Evolutionary conservation across 1,140 invertebrate genomes (phyloP).

Genomic region (Nylanderia fulva): DNA sequence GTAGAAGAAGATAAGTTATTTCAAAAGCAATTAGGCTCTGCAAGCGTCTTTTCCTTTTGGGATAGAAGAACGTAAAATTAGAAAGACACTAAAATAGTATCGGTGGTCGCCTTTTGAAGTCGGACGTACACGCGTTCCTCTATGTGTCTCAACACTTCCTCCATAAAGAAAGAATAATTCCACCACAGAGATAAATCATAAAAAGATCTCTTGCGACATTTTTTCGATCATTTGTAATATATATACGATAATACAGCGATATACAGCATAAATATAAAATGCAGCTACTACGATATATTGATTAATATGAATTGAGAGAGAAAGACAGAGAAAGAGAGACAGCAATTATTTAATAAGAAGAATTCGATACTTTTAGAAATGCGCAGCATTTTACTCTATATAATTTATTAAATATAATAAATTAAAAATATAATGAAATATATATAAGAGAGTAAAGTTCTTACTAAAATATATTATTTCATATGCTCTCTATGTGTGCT

Average conservation of each 20-base stretch:
- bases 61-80: constrained; percentile 61
- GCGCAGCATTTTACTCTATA: neutral
- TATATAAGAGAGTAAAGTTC: neutral
- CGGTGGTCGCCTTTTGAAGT: constrained; percentile 61
- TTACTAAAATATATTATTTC: neutral
- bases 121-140: constrained; percentile 35
- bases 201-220: neutral
- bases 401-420: constrained; percentile 13
- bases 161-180: neutral
- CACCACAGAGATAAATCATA: neutral
- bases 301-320: no score
- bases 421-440: neutral
- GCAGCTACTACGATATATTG: no score
- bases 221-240: no score
- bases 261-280: no score
- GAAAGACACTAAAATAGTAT: constrained; percentile 63
- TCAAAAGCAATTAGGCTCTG: constrained; percentile 38
- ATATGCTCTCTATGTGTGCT: neutral
- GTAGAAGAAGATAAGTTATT: no score
- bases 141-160: constrained; percentile 2
- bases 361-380: constrained; percentile 12
- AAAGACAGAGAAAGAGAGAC: no score
- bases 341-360: neutral
- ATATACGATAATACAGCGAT: no score
- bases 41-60: constrained; percentile 49